Conservation (phyloP, 2,797 vertebrate species). For the Synanceia verrucosa region DNA sequence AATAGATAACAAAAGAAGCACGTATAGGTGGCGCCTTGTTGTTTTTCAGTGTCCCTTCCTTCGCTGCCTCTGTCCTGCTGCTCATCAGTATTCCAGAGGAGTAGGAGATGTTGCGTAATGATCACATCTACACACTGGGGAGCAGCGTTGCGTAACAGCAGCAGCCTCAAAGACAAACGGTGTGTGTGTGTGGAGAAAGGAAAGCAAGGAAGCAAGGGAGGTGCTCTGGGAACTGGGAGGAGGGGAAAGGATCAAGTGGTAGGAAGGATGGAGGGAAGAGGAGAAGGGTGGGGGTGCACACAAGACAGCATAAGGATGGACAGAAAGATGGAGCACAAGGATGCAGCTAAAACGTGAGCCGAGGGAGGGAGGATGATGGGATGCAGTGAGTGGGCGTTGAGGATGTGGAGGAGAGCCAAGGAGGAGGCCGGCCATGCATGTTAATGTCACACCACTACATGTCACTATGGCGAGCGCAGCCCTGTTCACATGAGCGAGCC, state of each 20-base stretch:
- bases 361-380: constrained; percentile 9
- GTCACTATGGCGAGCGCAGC: constrained; percentile 28
- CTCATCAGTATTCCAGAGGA: constrained; percentile 81
- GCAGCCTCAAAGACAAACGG: constrained; percentile 63
- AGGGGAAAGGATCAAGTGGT: not conserved
- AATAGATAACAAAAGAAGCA: not conserved
- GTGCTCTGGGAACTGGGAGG: constrained; percentile 29
- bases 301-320: constrained; percentile 27
- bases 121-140: constrained; percentile 76
- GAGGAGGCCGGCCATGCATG: constrained; percentile 52
- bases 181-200: constrained; percentile 12
- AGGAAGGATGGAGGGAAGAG: not conserved
- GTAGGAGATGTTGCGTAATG: constrained; percentile 80
- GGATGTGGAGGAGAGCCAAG: constrained; percentile 42
- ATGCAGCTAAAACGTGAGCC: constrained; percentile 35
- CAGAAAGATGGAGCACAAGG: constrained; percentile 35
- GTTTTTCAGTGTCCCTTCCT: not conserved
- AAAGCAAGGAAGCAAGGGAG: constrained; percentile 21
- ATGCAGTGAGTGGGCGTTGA: constrained; percentile 41
- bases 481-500: constrained; percentile 19
- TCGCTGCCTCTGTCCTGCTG: constrained; percentile 30
- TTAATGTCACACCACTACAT: constrained; percentile 55
- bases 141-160: constrained; percentile 78
- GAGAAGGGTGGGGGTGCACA: constrained; percentile 4
- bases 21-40: not conserved